Conservation (phyloP, 1,140 invertebrate genomes). For the Psix sp. region DNA sequence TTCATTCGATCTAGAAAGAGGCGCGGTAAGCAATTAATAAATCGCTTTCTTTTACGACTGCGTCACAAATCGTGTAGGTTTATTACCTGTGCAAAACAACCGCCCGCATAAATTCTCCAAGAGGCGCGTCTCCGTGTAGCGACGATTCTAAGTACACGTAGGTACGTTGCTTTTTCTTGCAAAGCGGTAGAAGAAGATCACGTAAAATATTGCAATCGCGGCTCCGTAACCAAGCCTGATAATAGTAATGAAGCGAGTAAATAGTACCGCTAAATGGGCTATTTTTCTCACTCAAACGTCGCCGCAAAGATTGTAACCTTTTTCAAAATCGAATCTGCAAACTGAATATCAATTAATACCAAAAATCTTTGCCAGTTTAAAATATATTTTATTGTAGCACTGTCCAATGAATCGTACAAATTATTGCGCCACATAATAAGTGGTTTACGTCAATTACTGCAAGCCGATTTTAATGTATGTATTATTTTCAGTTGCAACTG, state of each 20-base stretch:
- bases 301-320: conserved; percentile 23
- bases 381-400: conserved; percentile 16
- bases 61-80: conserved; percentile 59
- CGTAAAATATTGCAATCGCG: conserved; percentile 52
- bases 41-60: conserved; percentile 57
- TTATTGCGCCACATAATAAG: too few relatives aligned
- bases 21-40: conserved; percentile 58
- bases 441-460: too few relatives aligned
- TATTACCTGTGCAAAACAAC: conserved; percentile 43
- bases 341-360: conserved; percentile 35
- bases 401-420: conserved; percentile 23
- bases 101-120: conserved; percentile 59
- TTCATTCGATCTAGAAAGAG: conserved; percentile 50
- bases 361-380: conserved; percentile 31
- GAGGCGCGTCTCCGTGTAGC: conserved; percentile 49
- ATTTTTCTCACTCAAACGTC: conserved; percentile 39
- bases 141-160: conserved; percentile 55
- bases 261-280: conserved; percentile 46
- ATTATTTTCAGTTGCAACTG: too few relatives aligned
- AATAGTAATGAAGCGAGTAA: conserved; percentile 56
- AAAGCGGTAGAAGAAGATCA: conserved; percentile 40
- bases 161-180: conserved; percentile 29
- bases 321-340: conserved; percentile 21
- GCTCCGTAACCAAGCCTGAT: conserved; percentile 38
- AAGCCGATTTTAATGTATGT: too few relatives aligned